Evolutionary conservation across 2,888 invertebrate genomes (phyloP).

Genomic region (Trilocha varians): DNA sequence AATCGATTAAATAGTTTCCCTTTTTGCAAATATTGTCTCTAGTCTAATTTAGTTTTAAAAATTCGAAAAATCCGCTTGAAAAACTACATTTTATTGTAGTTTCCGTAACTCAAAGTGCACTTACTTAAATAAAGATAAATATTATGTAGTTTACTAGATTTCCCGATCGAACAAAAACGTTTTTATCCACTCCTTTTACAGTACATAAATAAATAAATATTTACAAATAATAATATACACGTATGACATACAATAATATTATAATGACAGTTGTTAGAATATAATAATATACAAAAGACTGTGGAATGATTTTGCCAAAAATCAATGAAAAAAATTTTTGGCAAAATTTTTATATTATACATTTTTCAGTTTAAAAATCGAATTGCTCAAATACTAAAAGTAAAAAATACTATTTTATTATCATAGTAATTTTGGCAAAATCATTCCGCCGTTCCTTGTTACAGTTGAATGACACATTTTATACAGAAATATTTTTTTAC

Average conservation of each 20-base stretch:
- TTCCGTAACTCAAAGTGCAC: slow-evolving; percentile 70
- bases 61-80: slow-evolving; percentile 14
- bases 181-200: slow-evolving; percentile 50
- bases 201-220: slow-evolving; percentile 62
- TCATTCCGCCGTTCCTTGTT: slow-evolving; percentile 48
- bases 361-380: slow-evolving; percentile 6
- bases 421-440: slow-evolving; percentile 31
- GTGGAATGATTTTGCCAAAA: slow-evolving; percentile 40
- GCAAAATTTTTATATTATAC: slow-evolving; percentile 3
- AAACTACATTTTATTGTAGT: slow-evolving; percentile 10
- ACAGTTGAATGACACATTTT: slow-evolving; percentile 67
- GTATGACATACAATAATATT: slow-evolving; percentile 62
- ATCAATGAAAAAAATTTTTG: too few species aligned
- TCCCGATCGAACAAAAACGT: slow-evolving; percentile 55
- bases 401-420: too few species aligned
- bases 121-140: slow-evolving; percentile 61
- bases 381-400: slow-evolving; percentile 3
- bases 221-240: slow-evolving; percentile 61
- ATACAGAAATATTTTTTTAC: slow-evolving; percentile 72
- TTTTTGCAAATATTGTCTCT: slow-evolving; percentile 4
- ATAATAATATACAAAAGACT: slow-evolving; percentile 52
- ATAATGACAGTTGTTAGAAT: slow-evolving; percentile 61
- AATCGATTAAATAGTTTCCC: slow-evolving; percentile 11
- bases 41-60: neutral
- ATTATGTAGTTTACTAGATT: slow-evolving; percentile 50